Conservation (phyloP, 2,888 invertebrate genomes). For the Synanthedon vespiformis region DNA sequence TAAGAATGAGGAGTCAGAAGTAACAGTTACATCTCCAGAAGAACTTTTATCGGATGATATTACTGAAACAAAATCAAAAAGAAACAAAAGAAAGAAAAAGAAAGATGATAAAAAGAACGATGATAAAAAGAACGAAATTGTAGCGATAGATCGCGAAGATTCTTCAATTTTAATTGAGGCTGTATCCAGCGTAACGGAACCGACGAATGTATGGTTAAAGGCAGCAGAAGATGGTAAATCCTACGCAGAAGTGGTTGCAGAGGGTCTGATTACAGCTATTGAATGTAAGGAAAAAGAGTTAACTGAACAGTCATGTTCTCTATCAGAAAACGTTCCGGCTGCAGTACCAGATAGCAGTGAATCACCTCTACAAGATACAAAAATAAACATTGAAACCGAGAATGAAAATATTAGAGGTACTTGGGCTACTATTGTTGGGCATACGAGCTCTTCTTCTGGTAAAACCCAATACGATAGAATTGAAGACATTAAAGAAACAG, state of each 20-base stretch:
- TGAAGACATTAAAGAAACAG: conserved; percentile 2
- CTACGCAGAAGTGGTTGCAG: conserved; percentile 77
- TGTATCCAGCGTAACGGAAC: conserved; percentile 8
- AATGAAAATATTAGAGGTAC: conserved; percentile 19
- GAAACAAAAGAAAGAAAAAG: conserved; percentile 46
- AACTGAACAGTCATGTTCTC: conserved; percentile 2
- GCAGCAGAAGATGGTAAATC: conserved; percentile 73
- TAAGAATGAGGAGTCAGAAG: background rate
- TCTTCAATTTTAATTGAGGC: background rate
- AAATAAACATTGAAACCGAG: background rate
- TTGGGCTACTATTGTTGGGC: conserved; percentile 57
- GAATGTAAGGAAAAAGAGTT: conserved; percentile 13
- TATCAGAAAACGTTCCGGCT: conserved; percentile 9
- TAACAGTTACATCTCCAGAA: conserved; percentile 2
- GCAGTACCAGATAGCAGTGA: conserved; percentile 6
- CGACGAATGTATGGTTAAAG: conserved; percentile 62
- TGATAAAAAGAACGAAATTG: conserved; percentile 18
- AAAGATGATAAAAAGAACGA: conserved; percentile 33
- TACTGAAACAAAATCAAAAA: conserved; percentile 30
- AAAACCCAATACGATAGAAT: conserved; percentile 15
- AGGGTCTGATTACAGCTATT: conserved; percentile 26
- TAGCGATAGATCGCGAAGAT: conserved; percentile 7
- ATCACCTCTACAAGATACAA: conserved; percentile 8
- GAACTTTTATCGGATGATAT: conserved; percentile 10
- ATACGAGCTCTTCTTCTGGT: conserved; percentile 35